Conservation (phyloP, 1,140 invertebrate species). For the Apolygus lucorum region DNA sequence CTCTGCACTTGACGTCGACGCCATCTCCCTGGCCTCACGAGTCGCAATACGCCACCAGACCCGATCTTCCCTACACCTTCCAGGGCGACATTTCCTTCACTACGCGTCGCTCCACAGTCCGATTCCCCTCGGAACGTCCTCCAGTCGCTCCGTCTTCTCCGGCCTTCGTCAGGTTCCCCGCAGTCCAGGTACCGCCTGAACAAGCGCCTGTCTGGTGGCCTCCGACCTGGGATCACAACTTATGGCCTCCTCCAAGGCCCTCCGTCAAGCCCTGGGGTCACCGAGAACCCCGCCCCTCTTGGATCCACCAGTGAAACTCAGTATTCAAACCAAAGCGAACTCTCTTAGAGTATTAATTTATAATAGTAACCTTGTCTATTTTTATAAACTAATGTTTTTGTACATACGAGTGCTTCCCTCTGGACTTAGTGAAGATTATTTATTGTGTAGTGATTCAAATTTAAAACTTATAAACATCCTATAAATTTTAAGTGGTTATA, state of each 20-base stretch:
- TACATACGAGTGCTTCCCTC: background rate
- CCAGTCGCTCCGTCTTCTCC: background rate
- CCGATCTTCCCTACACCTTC: background rate
- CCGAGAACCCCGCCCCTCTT: background rate
- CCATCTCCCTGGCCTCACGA: background rate
- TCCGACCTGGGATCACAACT: background rate
- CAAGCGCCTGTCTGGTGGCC: background rate
- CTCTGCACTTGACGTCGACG: background rate
- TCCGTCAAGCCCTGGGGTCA: background rate
- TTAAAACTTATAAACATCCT: too few species aligned
- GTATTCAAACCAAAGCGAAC: constrained; percentile 1
- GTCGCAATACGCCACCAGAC: too few species aligned
- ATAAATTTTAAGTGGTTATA: too few species aligned
- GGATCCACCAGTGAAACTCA: background rate
- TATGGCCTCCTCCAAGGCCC: background rate
- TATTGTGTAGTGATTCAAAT: constrained; percentile 1
- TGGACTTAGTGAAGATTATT: background rate
- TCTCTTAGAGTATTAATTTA: background rate
- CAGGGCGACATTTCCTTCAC: background rate
- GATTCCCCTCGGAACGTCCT: background rate
- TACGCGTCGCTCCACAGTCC: background rate
- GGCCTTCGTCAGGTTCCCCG: background rate
- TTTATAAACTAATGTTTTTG: background rate
- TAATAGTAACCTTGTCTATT: background rate
- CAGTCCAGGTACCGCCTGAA: background rate